phyloP scores from a whole-genome alignment of 2,888 invertebrate species.

The Branchipolynoe longqiensis region DNA sequence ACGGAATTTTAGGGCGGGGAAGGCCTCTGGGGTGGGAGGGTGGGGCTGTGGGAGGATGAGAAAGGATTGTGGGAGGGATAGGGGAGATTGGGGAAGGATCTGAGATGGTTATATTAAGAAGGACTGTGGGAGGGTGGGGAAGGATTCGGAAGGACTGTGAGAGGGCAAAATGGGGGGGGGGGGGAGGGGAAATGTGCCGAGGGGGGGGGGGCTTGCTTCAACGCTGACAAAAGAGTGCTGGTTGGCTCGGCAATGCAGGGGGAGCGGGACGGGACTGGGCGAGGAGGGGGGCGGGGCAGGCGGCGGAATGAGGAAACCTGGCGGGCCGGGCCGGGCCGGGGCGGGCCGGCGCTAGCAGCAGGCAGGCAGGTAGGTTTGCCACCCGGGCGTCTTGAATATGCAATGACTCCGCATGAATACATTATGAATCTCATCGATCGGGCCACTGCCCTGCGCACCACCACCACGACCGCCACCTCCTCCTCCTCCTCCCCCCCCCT shows the following conservation, averaged over 20 bases:
- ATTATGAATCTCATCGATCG: constrained; percentile 25
- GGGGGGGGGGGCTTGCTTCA: too few relatives aligned
- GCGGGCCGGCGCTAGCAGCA: too few relatives aligned
- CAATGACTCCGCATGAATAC: constrained; percentile 28
- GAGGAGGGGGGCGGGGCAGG: too few relatives aligned
- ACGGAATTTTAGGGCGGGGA: too few relatives aligned
- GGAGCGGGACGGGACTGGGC: too few relatives aligned
- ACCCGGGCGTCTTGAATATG: constrained; percentile 38
- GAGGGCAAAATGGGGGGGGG: neutral
- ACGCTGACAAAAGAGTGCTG: too few relatives aligned
- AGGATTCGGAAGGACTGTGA: neutral
- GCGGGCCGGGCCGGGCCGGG: neutral
- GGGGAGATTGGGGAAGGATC: neutral
- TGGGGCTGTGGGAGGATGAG: neutral
- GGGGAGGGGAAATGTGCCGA: too few relatives aligned
- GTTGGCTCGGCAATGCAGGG: too few relatives aligned
- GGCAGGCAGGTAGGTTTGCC: neutral
- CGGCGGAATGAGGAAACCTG: neutral
- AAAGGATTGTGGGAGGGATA: neutral
- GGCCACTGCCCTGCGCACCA: too few relatives aligned
- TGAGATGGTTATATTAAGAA: neutral
- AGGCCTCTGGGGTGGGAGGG: neutral
- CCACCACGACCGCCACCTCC: too few relatives aligned
- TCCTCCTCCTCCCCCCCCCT: too few relatives aligned
- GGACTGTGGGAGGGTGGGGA: neutral